These are phyloP conservation scores for Myiozetetes cayanensis DNA, from an alignment of 2,113 vertebrate species.

Conservation along the genomic window DNA sequence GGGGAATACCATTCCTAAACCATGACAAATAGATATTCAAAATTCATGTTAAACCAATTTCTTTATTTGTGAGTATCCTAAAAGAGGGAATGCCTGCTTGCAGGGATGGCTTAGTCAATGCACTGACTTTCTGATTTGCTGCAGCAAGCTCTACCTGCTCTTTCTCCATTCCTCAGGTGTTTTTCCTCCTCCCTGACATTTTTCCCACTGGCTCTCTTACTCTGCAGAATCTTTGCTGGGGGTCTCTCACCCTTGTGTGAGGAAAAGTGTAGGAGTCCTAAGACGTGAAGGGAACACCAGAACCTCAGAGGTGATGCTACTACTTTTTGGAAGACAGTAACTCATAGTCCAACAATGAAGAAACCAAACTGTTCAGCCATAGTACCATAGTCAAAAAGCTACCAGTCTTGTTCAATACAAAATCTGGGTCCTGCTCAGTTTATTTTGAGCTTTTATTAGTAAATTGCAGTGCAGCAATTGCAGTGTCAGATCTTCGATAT, in stretches of 20 bases:
- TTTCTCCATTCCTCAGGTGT: not conserved
- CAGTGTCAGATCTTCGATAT: not conserved
- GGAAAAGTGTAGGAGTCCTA: not conserved
- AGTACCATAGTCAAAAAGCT: not conserved
- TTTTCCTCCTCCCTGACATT: not conserved
- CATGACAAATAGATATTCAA: not conserved
- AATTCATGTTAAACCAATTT: not conserved
- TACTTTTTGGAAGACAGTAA: not conserved
- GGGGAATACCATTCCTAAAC: not conserved
- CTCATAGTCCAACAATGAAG: not conserved
- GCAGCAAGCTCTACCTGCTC: not conserved
- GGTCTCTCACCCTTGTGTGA: not conserved
- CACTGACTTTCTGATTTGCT: not conserved
- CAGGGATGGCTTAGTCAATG: not conserved
- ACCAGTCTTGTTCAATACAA: accelerated
- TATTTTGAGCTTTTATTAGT: not conserved
- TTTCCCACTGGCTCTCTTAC: not conserved
- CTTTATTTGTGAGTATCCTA: not conserved
- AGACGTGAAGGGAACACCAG: not conserved
- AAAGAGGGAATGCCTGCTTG: not conserved
- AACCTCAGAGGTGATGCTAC: not conserved
- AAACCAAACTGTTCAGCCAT: not conserved
- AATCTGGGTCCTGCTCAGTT: not conserved
- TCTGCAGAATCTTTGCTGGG: not conserved
- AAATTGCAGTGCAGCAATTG: not conserved